phyloP scores from a whole-genome alignment of 2,113 vertebrate genomes.

The Ahaetulla prasina region DNA sequence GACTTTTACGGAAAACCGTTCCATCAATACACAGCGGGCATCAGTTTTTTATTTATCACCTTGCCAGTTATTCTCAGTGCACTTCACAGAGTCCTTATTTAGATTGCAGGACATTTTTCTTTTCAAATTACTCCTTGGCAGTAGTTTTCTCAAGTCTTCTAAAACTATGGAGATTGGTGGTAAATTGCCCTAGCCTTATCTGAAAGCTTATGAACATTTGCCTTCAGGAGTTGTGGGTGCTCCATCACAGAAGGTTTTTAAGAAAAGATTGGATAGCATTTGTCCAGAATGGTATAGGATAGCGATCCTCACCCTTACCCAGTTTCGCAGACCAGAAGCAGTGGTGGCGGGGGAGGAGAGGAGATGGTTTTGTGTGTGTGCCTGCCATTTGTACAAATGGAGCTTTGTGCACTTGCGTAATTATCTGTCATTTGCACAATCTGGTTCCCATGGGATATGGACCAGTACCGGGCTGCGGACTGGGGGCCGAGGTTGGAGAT shows the following conservation, averaged over 20 bases:
- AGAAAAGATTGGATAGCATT: background rate
- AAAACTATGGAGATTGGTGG: background rate
- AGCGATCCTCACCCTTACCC: background rate
- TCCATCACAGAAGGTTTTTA: background rate
- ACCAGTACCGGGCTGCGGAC: background rate
- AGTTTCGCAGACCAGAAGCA: background rate
- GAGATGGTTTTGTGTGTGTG: too few species aligned
- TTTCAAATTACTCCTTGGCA: background rate
- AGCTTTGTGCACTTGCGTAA: background rate
- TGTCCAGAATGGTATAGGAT: background rate
- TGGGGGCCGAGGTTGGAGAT: background rate
- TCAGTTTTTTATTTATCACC: background rate
- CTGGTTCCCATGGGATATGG: background rate
- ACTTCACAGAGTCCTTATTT: background rate
- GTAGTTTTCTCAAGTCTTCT: background rate
- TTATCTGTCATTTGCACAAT: background rate
- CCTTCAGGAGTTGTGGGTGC: background rate
- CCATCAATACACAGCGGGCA: background rate
- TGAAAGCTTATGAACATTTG: background rate
- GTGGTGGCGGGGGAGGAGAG: background rate
- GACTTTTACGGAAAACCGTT: background rate
- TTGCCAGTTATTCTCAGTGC: background rate
- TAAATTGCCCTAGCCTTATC: background rate
- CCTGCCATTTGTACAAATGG: background rate
- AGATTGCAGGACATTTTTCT: background rate